Conservation (phyloP, 2,113 vertebrate species). For the Podocnemis expansa region DNA sequence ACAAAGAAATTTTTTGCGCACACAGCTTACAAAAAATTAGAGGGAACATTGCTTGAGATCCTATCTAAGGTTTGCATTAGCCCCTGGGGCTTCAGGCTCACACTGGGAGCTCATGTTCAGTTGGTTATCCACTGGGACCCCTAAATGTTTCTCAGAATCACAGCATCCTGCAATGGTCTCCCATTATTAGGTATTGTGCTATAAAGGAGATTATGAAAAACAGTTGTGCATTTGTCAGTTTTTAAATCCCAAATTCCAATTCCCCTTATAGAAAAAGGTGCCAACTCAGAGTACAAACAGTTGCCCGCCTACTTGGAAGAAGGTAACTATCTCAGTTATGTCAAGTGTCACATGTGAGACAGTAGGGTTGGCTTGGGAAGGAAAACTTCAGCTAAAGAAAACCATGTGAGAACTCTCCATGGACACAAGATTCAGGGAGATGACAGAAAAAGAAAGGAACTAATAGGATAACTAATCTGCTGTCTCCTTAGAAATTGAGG, state of each 20-base stretch:
- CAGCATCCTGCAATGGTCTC: not conserved
- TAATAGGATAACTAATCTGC: not conserved
- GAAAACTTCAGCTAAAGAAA: not conserved
- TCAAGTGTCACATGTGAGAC: not conserved
- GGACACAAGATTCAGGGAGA: not conserved
- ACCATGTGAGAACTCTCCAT: not conserved
- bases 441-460: not conserved
- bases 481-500: not conserved
- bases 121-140: not conserved
- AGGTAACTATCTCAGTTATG: not conserved
- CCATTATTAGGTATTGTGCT: not conserved
- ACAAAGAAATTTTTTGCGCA: too few species aligned
- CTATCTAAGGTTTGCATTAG: not conserved
- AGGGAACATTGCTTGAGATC: too few species aligned
- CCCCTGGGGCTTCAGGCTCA: not conserved
- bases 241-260: not conserved
- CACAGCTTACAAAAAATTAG: too few species aligned
- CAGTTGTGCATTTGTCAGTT: not conserved
- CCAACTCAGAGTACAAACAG: not conserved
- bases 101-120: not conserved
- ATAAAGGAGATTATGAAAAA: not conserved
- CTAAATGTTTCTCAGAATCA: not conserved
- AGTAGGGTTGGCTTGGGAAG: not conserved
- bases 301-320: not conserved
- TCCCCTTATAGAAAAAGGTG: not conserved